These are phyloP conservation scores for Caenorhabditis sp. DNA, from an alignment of 2,888 invertebrate genomes.

Conservation along the genomic window DNA sequence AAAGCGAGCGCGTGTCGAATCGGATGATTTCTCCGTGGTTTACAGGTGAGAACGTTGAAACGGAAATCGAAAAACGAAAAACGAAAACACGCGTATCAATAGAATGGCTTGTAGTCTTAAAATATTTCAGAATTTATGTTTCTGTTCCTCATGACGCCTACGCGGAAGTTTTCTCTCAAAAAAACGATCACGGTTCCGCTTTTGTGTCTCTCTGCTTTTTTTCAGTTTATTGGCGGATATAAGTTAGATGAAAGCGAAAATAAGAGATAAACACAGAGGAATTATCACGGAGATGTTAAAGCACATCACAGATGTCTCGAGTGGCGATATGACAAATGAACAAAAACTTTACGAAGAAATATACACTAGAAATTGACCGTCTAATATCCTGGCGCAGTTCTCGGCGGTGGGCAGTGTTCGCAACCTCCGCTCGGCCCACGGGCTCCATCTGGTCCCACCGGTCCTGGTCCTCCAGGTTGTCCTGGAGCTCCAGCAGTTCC, in stretches of 20 bases:
- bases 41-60: no score
- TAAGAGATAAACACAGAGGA: background rate
- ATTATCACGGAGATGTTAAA: conserved; percentile 37
- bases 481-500: conserved; percentile 59
- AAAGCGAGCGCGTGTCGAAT: background rate
- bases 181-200: no score
- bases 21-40: background rate
- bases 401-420: conserved; percentile 64
- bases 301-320: conserved; percentile 28
- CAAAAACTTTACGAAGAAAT: background rate
- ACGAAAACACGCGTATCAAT: no score
- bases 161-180: no score
- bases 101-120: no score
- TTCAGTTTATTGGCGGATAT: conserved; percentile 23
- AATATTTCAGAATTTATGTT: no score
- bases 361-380: conserved; percentile 5
- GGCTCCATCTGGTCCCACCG: conserved; percentile 56
- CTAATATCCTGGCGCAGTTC: conserved; percentile 66
- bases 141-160: no score
- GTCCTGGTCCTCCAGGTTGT: conserved; percentile 56
- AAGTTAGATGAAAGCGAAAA: conserved; percentile 27
- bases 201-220: background rate
- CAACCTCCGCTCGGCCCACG: conserved; percentile 63
- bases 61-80: no score
- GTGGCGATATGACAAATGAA: background rate